These are phyloP conservation scores for Nephrotoma flavescens DNA, from an alignment of 2,888 invertebrate genomes.

Conservation along the genomic window DNA sequence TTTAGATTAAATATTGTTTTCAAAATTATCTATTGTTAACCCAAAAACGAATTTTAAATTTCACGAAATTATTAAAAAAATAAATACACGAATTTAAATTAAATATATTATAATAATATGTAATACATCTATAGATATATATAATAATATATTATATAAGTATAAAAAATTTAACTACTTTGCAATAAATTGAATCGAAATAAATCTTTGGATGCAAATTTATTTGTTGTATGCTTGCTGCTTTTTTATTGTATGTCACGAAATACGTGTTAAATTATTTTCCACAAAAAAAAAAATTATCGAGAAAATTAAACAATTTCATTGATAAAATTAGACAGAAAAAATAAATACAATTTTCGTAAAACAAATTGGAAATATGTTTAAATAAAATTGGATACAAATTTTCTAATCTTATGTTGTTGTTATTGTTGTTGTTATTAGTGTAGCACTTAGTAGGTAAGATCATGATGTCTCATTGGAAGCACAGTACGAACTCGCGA, in stretches of 20 bases:
- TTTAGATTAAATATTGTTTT: neutral
- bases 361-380: neutral
- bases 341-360: neutral
- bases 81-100: neutral
- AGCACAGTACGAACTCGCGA: neutral
- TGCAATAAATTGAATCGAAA: neutral
- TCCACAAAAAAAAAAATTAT: neutral
- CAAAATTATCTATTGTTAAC: neutral
- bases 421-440: neutral
- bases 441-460: neutral
- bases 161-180: neutral
- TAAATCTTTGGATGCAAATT: neutral
- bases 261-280: neutral
- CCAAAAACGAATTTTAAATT: neutral
- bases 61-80: neutral
- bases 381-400: neutral
- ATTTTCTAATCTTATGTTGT: neutral
- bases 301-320: neutral
- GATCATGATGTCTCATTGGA: neutral
- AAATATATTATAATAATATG: neutral
- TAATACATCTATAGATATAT: neutral
- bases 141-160: neutral
- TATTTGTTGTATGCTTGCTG: neutral
- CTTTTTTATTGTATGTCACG: neutral
- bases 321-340: neutral